These are phyloP conservation scores for Tauraco erythrolophus DNA, from an alignment of 2,113 vertebrate genomes.

Conservation along the genomic window DNA sequence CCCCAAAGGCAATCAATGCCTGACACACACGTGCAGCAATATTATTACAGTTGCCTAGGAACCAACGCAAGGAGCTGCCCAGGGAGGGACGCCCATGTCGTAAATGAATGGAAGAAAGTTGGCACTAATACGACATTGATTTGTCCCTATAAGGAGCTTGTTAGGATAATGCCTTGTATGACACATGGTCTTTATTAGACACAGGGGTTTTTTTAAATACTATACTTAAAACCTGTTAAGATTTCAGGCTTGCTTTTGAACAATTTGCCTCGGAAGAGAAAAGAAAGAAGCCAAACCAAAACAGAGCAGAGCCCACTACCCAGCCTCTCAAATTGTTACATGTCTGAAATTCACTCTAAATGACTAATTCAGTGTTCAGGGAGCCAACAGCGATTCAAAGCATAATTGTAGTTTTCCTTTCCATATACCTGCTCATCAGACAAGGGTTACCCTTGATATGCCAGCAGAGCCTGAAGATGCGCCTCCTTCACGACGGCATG, in stretches of 20 bases:
- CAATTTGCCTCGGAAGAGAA: neutral
- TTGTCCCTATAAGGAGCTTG: neutral
- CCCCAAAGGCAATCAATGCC: slow-evolving; percentile 49
- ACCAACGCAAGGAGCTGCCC: neutral
- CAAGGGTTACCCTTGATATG: neutral
- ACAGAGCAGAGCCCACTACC: neutral
- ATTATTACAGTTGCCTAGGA: slow-evolving; percentile 54
- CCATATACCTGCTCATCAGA: neutral
- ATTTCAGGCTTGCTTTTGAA: neutral
- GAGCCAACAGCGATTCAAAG: neutral
- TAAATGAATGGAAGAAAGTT: slow-evolving; percentile 29
- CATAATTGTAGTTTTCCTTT: neutral
- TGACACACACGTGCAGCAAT: slow-evolving; percentile 17
- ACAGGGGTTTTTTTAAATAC: neutral
- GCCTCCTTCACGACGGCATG: neutral
- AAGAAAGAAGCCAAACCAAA: neutral
- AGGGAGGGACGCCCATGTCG: neutral
- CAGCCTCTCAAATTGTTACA: neutral
- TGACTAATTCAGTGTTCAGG: neutral
- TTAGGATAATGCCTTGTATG: neutral
- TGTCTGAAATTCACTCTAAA: neutral
- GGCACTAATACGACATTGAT: neutral
- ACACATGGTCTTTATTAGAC: neutral
- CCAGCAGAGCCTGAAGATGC: neutral
- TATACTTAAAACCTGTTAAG: neutral